Conservation (phyloP, 2,113 vertebrate genomes). For the Myiopsitta monachus region DNA sequence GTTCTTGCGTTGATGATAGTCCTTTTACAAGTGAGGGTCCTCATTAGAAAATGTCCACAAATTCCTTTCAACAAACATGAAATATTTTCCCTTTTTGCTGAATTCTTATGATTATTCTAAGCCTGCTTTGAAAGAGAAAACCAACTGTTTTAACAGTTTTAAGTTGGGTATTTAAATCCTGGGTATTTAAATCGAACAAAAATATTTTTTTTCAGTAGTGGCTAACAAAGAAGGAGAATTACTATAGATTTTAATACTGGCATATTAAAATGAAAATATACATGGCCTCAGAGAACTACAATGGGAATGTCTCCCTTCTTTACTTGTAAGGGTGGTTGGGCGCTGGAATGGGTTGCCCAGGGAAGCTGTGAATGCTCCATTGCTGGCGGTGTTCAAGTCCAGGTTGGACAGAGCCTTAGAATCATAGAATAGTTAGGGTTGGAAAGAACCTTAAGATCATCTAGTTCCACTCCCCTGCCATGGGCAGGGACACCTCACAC, state of each 20-base stretch:
- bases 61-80: not conserved
- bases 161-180: too few species aligned
- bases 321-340: too few species aligned
- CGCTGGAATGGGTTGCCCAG: too few species aligned
- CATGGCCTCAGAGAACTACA: not conserved
- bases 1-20: not conserved
- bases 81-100: not conserved
- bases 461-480: too few species aligned
- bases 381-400: too few species aligned
- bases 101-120: not conserved
- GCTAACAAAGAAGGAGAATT: not conserved
- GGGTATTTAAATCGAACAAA: not conserved
- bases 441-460: too few species aligned
- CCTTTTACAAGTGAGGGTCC: not conserved
- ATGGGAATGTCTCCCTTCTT: not conserved
- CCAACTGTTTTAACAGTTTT: too few species aligned
- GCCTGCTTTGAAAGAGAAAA: constrained; percentile 1
- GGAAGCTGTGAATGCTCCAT: too few species aligned
- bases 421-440: too few species aligned
- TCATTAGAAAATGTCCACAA: not conserved
- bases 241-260: not conserved
- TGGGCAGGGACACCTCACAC: too few species aligned
- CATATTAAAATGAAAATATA: not conserved
- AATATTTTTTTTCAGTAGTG: not conserved
- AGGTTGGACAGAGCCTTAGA: too few species aligned